phyloP scores from a whole-genome alignment of 1,140 invertebrate species.

The Chrysoperla carnea region DNA sequence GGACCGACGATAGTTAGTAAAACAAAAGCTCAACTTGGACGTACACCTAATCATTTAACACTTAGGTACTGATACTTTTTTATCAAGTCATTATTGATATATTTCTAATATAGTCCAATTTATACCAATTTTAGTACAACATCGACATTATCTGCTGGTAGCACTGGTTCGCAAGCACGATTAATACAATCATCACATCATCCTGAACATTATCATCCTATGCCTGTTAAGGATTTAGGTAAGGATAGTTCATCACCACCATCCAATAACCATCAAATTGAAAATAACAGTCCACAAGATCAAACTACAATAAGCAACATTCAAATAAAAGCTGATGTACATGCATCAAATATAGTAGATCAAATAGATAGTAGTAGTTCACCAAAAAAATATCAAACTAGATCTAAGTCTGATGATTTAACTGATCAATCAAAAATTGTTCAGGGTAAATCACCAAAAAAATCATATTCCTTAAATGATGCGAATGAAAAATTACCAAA shows the following conservation, averaged over 20 bases:
- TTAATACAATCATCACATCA: constrained; percentile 87
- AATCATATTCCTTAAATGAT: not conserved
- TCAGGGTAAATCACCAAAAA: too few relatives aligned
- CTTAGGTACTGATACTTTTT: constrained; percentile 36
- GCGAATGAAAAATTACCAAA: not conserved
- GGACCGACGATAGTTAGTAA: constrained; percentile 37
- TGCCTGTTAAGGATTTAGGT: constrained; percentile 73
- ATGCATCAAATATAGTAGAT: not conserved
- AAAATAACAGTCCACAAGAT: not conserved
- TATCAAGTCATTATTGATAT: not conserved
- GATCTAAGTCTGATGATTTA: too few relatives aligned
- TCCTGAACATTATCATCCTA: constrained; percentile 73
- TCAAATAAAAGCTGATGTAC: not conserved
- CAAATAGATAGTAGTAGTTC: too few relatives aligned
- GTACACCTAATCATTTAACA: constrained; percentile 82
- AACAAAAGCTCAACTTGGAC: constrained; percentile 53
- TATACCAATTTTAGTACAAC: constrained; percentile 45
- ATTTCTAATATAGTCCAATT: not conserved
- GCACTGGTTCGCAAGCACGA: constrained; percentile 81
- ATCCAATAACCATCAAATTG: not conserved
- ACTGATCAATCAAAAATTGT: too few relatives aligned
- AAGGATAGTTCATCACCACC: constrained; percentile 33
- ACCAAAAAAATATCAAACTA: too few relatives aligned
- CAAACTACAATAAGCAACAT: not conserved
- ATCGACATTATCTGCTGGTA: constrained; percentile 83